These are phyloP conservation scores for Chrysoperla carnea DNA, from an alignment of 1,140 invertebrate genomes.

Conservation along the genomic window DNA sequence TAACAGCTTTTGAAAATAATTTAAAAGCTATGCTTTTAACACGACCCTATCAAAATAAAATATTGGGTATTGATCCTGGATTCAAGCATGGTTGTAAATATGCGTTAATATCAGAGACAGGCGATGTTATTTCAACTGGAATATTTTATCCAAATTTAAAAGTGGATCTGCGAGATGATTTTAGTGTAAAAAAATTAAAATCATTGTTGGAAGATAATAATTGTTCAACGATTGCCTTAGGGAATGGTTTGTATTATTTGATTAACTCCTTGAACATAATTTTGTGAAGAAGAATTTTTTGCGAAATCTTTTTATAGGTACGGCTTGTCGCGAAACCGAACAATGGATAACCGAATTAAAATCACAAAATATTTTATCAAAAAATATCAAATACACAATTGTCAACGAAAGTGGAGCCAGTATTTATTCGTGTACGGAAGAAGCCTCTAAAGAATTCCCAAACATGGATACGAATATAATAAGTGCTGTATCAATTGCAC, in stretches of 20 bases:
- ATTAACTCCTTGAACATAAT: background rate
- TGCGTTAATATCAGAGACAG: conserved; percentile 49
- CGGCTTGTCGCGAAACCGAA: conserved; percentile 74
- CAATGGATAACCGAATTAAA: conserved; percentile 49
- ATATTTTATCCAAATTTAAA: conserved; percentile 45
- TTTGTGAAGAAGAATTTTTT: background rate
- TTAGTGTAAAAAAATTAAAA: conserved; percentile 6
- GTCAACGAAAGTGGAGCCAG: conserved; percentile 79
- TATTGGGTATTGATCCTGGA: conserved; percentile 77
- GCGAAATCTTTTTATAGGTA: no score
- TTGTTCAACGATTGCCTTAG: conserved; percentile 3
- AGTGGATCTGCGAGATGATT: conserved; percentile 7
- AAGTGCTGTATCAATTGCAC: conserved; percentile 74
- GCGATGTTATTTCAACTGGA: conserved; percentile 45
- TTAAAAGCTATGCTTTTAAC: conserved; percentile 64
- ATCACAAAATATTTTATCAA: conserved; percentile 28
- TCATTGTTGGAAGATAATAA: background rate
- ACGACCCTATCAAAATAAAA: conserved; percentile 63
- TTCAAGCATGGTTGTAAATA: conserved; percentile 75
- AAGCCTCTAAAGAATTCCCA: conserved; percentile 71
- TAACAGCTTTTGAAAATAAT: conserved; percentile 70
- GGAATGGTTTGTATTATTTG: conserved; percentile 8
- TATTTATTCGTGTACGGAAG: conserved; percentile 71
- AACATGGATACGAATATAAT: conserved; percentile 61
- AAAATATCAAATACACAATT: conserved; percentile 56